These are phyloP conservation scores for Silurus glanis DNA, from an alignment of 2,113 vertebrate genomes.

Conservation along the genomic window DNA sequence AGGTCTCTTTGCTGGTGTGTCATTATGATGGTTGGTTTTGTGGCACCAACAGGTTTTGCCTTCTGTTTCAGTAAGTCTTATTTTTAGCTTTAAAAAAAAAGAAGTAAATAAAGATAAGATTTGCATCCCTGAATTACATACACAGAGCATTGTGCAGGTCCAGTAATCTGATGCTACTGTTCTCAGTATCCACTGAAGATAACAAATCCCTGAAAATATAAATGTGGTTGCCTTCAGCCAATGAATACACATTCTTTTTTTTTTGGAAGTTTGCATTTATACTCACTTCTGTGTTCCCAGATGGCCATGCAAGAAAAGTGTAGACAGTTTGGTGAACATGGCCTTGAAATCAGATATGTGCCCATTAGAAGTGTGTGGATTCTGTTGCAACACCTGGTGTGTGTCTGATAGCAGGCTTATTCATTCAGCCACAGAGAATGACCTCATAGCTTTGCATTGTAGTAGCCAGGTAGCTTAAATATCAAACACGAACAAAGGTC, in stretches of 20 bases:
- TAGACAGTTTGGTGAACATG: slow-evolving; percentile 20
- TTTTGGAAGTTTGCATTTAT: neutral
- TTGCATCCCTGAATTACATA: slow-evolving; percentile 9
- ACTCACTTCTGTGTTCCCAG: neutral
- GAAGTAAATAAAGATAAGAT: neutral
- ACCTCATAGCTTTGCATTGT: slow-evolving; percentile 45
- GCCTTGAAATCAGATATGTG: slow-evolving; percentile 43
- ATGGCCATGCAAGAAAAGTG: neutral
- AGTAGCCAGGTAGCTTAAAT: slow-evolving; percentile 26
- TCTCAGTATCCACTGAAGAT: neutral
- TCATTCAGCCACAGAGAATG: slow-evolving; percentile 29
- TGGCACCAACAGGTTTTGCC: slow-evolving; percentile 21
- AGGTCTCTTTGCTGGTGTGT: neutral
- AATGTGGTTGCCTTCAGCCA: neutral
- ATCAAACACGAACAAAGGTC: slow-evolving; percentile 38
- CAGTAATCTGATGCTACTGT: slow-evolving; percentile 21
- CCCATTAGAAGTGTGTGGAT: neutral
- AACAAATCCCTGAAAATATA: neutral
- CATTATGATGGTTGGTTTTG: neutral
- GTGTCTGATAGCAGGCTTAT: slow-evolving; percentile 34
- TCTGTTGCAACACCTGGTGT: slow-evolving; percentile 41
- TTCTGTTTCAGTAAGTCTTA: slow-evolving; percentile 31
- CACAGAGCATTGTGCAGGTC: neutral
- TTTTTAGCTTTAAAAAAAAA: slow-evolving; percentile 25
- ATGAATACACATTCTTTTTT: neutral